These are phyloP conservation scores for Stegostoma tigrinum DNA, from an alignment of 2,113 vertebrate species.

Conservation along the genomic window DNA sequence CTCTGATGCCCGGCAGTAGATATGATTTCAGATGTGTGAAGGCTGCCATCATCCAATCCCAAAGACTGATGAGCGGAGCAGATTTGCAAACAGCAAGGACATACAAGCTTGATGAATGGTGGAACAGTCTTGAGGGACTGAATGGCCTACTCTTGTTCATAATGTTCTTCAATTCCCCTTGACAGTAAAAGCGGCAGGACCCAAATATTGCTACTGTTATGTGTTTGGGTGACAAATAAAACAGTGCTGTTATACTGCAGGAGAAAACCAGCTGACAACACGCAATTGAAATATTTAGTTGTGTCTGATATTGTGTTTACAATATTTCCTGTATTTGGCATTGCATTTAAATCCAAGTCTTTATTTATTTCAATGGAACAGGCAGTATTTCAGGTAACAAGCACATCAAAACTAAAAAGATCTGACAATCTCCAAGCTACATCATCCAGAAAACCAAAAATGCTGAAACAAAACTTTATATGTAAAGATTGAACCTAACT, in stretches of 20 bases:
- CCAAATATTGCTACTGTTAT: neutral
- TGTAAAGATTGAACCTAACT: neutral
- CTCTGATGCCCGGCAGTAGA: neutral
- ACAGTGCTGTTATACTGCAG: neutral
- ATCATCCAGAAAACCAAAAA: neutral
- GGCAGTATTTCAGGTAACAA: neutral
- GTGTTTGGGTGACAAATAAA: neutral
- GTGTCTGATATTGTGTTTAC: too few species aligned
- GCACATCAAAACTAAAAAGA: neutral
- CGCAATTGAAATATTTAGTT: neutral
- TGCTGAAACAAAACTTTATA: neutral
- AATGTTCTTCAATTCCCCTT: neutral
- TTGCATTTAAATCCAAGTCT: neutral
- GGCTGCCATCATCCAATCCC: neutral
- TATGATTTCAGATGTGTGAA: neutral
- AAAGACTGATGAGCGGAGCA: neutral
- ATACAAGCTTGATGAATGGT: neutral
- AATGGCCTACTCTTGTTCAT: neutral
- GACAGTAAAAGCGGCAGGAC: neutral
- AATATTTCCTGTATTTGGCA: neutral
- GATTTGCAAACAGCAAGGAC: neutral
- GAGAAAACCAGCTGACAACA: neutral
- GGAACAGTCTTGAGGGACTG: neutral
- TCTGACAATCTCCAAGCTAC: neutral
- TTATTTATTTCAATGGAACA: neutral